These are phyloP conservation scores for Laupala kohalensis DNA, from an alignment of 1,140 invertebrate species.

Conservation along the genomic window DNA sequence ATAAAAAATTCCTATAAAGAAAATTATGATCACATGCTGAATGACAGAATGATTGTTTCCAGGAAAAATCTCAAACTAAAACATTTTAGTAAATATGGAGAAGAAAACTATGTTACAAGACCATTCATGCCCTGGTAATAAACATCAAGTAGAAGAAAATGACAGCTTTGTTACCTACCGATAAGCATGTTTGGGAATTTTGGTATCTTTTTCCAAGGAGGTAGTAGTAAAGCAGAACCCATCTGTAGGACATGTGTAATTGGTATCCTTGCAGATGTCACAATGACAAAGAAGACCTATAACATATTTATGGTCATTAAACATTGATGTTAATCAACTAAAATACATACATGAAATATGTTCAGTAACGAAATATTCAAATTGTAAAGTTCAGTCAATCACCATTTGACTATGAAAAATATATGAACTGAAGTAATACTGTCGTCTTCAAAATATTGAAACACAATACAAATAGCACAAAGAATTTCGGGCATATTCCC, in stretches of 20 bases:
- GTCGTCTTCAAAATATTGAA: no score
- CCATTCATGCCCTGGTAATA: no score
- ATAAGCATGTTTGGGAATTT: slow-evolving; percentile 48
- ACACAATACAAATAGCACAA: no score
- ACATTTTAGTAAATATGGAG: background rate
- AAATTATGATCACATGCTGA: background rate
- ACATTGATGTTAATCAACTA: background rate
- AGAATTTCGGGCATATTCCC: no score
- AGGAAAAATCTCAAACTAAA: background rate
- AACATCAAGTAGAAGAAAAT: background rate
- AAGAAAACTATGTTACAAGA: background rate
- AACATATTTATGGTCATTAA: slow-evolving; percentile 19
- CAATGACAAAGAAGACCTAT: slow-evolving; percentile 58
- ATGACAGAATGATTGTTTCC: background rate
- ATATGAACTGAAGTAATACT: no score
- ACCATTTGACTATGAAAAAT: no score
- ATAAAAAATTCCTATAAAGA: no score
- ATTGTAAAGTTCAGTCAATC: no score
- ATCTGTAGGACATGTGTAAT: slow-evolving; percentile 75
- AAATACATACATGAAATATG: no score
- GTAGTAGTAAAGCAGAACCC: slow-evolving; percentile 76
- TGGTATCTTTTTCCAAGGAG: slow-evolving; percentile 40
- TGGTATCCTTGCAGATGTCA: slow-evolving; percentile 59
- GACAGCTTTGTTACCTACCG: slow-evolving; percentile 39
- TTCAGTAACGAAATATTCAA: no score